Evolutionary conservation across 2,888 invertebrate species (phyloP), one percentile per base, ranked within the genome.

Genomic region (Lycia hirtaria): DNA sequence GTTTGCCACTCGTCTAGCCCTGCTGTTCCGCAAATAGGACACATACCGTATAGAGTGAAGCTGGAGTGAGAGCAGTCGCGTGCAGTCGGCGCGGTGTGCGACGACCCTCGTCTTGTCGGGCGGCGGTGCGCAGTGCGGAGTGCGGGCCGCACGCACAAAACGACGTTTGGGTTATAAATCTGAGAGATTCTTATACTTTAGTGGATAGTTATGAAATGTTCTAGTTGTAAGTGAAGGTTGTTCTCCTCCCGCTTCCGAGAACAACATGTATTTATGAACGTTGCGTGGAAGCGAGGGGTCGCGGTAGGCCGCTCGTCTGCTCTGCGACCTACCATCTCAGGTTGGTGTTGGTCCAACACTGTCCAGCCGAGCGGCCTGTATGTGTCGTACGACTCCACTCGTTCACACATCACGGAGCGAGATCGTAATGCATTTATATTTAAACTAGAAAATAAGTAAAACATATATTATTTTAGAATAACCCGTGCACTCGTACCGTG

Each of bases 351-450:
- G n/a, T 38, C 12, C 7, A 9, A 20, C 19, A 20, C 3, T 9
- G 14, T 40, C 41, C 15, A 40, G 9, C 20, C 0, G 49, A 15
- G 24, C 15, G 37, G 15, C 9, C 7, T 22, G 14, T 30, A 22
- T 12, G 7, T 61, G 56, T 30, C 28, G 35, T 59, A 54, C 52
- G 54, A 4, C 15, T 20, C 54, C 48, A 53, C 56, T 59, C 53
- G 50, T 54, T 56, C 56, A 48, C 56, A 75, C 79, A 74, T 76
- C 79, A 76, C 80, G 73, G 60, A 57, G 65, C 75, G 84, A 82
- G 82, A 80, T 83, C 78, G 69, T 78, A 78, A 75, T 85, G 88
- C 88, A 88, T 88, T 88, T 88, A 88, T 85, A 77, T 77, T 76
- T 72, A 68, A 63, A 55, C 45, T 64, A 41, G 56, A 58, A 61